These are phyloP conservation scores for Parauchenoglanis ngamensis DNA, from an alignment of 2,797 vertebrate species.

Conservation along the genomic window DNA sequence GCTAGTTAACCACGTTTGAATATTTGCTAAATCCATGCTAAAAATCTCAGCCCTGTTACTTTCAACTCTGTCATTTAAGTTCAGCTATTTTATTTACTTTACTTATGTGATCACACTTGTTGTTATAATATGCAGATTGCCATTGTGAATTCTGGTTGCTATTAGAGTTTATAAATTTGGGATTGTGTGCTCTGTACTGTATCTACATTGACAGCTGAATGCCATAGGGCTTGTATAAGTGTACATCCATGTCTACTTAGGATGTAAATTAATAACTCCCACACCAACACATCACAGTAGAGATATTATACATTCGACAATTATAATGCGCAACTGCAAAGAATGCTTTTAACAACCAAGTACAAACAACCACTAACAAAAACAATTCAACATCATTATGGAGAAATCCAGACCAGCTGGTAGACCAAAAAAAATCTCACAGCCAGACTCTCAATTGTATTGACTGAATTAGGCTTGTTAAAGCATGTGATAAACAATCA, in stretches of 20 bases:
- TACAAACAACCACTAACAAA: neutral
- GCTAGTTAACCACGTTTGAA: neutral
- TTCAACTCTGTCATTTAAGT: neutral
- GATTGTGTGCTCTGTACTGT: neutral
- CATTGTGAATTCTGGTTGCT: neutral
- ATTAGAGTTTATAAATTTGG: neutral
- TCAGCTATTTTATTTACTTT: neutral
- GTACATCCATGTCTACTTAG: neutral
- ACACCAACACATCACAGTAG: too few relatives aligned
- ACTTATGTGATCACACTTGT: neutral
- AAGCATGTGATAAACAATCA: constrained; percentile 2
- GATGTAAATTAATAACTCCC: neutral
- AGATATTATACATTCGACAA: neutral
- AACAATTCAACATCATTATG: neutral
- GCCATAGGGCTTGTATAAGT: neutral
- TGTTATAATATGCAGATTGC: neutral
- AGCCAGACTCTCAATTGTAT: neutral
- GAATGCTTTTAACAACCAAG: neutral
- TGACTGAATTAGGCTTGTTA: neutral
- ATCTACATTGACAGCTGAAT: neutral
- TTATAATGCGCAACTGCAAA: neutral
- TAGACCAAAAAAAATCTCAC: neutral
- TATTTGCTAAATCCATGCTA: neutral
- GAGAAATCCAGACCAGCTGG: neutral
- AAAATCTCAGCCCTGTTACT: neutral